Percentiles rank a stretch among this genome's conserved stretches.
phyloP scores from a whole-genome alignment of 2,113 vertebrate species.

The Entomyzon cyanotis region DNA sequence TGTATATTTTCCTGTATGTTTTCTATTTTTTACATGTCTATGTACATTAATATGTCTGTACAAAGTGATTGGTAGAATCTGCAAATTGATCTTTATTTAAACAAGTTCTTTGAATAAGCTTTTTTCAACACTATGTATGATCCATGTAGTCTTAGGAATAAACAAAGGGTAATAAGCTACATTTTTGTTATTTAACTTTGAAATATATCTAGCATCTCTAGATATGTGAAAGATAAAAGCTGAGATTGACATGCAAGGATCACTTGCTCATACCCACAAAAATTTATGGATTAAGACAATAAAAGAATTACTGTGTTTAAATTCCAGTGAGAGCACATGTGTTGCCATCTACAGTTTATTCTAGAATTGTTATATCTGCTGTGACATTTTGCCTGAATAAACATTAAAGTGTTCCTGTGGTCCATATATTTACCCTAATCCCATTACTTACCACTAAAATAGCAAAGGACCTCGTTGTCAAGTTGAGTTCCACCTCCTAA shows the following conservation, averaged over 20 bases:
- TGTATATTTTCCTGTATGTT: slow-evolving; percentile 30
- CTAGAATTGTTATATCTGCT: not conserved
- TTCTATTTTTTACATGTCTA: slow-evolving; percentile 52
- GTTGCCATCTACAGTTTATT: not conserved
- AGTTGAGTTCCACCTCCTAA: not conserved
- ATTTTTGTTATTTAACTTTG: slow-evolving; percentile 4
- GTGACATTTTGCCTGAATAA: not conserved
- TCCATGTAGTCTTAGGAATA: not conserved
- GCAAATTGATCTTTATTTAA: slow-evolving; percentile 62
- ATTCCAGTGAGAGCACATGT: not conserved
- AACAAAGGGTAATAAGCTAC: not conserved
- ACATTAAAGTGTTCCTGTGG: not conserved
- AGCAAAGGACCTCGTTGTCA: not conserved
- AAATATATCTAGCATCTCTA: not conserved
- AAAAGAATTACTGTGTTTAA: not conserved
- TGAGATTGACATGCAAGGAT: not conserved
- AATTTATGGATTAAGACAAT: not conserved
- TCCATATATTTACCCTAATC: not conserved
- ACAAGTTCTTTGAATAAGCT: slow-evolving; percentile 43
- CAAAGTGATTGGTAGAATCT: slow-evolving; percentile 10
- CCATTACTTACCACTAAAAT: not conserved
- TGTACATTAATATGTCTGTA: slow-evolving; percentile 63
- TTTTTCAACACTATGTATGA: slow-evolving; percentile 2
- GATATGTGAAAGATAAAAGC: not conserved
- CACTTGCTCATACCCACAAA: not conserved